Base-by-base conservation (phyloP, 2,888 invertebrate genomes). In the Anarsia innoxiella region DNA sequence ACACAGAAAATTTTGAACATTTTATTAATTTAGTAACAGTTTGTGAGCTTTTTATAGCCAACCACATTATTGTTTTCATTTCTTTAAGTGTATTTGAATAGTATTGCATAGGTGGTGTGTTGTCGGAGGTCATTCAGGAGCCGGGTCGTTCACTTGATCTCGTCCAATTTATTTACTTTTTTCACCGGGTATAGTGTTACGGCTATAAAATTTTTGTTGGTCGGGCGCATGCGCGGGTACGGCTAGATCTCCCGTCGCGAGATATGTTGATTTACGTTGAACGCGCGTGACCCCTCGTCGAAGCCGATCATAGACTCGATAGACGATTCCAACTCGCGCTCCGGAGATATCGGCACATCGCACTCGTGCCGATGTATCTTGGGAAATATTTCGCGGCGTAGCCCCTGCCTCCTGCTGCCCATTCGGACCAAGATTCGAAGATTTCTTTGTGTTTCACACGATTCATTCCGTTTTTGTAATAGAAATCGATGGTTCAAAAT, bases 261-360 rank as follows among this genome's bases (percentile, higher is more conserved):
- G 83, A 83, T 83, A 83, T 82, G 83, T 83, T 83, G 84, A 83
- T 84, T 84, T 84, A 84, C 83, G 83, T 80, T 82, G 74, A 80
- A 73, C 77, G 79, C 78, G 78, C 84, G 78, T 83, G 84, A 84
- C 84, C 83, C 62, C 73, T 76, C 73, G 71, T 65, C 75, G 66
- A 63, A 72, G 68, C 71, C 79, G 83, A 82, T 83, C 80, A 80
- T 80, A 79, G 78, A 69, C 53, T 74, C 76, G 83, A 83, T 83
- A 83, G 79, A 78, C 77, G 79, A 82, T 79, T 77, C 75, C 66
- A 67, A 76, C 74, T 73, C 69, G 75, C 74, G 72, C 71, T 62
- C 64, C 61, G 55, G 46, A 71, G 77, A 76, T 82, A 83, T 83
- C 83, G 70, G 65, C 72, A 67, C 70, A 83, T 82, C 82, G 78